Conservation (phyloP, 2,888 invertebrate species). For the Ophonus ardosiacus region DNA sequence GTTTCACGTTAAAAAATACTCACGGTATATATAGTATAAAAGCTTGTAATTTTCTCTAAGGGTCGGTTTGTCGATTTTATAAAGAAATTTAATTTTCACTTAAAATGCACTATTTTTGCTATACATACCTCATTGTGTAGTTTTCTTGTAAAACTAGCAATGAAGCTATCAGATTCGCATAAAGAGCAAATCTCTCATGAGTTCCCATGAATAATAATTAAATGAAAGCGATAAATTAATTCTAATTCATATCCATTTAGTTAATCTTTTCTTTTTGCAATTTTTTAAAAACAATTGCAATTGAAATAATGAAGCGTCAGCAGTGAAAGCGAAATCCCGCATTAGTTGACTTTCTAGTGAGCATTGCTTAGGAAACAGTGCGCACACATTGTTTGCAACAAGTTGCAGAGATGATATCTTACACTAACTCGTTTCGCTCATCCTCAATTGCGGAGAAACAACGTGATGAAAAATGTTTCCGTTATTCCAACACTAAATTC, state of each 20-base stretch:
- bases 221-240: conserved; percentile 22
- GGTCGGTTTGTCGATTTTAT: no score
- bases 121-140: no score
- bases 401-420: not conserved
- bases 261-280: conserved; percentile 26
- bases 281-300: conserved; percentile 47
- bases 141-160: not conserved
- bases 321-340: conserved; percentile 40
- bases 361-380: conserved; percentile 37
- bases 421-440: not conserved
- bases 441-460: conserved; percentile 4
- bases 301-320: conserved; percentile 32
- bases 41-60: no score
- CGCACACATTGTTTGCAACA: conserved; percentile 29
- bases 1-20: no score
- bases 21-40: no score
- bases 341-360: conserved; percentile 39
- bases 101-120: no score
- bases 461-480: conserved; percentile 5
- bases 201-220: conserved; percentile 30
- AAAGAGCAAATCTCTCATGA: not conserved
- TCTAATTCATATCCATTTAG: conserved; percentile 31
- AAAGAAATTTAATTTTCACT: no score
- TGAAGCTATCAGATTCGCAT: not conserved
- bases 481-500: not conserved